Base-by-base conservation (phyloP, 2,888 invertebrate species). In the Leptinotarsa haldemani region DNA sequence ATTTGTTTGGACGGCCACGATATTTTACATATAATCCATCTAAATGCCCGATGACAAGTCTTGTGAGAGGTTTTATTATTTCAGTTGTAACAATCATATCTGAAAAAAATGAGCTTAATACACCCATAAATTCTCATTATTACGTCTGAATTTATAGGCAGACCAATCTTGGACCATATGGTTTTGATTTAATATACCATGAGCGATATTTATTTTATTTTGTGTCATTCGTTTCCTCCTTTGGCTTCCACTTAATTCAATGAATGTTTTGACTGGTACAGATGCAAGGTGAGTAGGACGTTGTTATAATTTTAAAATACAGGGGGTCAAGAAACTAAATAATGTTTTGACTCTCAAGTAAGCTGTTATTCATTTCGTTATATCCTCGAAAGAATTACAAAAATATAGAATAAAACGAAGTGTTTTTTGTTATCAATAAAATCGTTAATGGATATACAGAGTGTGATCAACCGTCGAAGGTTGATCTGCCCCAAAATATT, bases 41-140 rank as follows among this genome's bases (percentile, higher is more conserved):
- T 61, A 18, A 61, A 61, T 61, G 18, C 61, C n/a, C 61, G 61
- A 40, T 61, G 61, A 61, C 61, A 61, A 61, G n/a, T 47, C 40
- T n/a, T 47, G 65, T 48, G 46, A 50, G 48, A 64, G 63, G 67
- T 67, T 64, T 74, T 70, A 74, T 74, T 74, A 70, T 74, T 75
- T 70, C 69, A 70, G 70, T 56, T 56, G 71, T 71, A 78, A 80
- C 79, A 79, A 80, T 80, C 74, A 74, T 75, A 78, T 78, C 77
- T 78, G 75, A 80, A 81, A 81, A 78, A 75, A 78, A 66, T 66
- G 69, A 58, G 77, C 77, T 79, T 82, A 80, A 80, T 79, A 79
- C 80, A 78, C 75, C 65, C 82, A 83, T 83, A 83, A 83, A 83
- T 83, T 82, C 82, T 83, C 83, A 83, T 83, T 83, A 83, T 81